phyloP scores from a whole-genome alignment of 2,888 invertebrate genomes.

The Tortricodes alternella region DNA sequence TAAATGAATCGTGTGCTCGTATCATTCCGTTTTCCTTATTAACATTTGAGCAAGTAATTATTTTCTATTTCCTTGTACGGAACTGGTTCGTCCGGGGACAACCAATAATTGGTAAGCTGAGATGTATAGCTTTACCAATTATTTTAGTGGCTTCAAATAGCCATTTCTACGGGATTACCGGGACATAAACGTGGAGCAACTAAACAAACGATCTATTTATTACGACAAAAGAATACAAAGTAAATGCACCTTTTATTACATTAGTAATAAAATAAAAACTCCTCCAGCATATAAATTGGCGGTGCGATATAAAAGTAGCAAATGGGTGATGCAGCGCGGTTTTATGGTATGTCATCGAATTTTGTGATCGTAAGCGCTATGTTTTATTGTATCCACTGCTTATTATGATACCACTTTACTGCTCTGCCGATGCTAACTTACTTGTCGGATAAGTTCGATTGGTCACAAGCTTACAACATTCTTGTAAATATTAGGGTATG shows the following conservation, averaged over 20 bases:
- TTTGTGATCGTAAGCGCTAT: constrained; percentile 55
- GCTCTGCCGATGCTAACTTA: constrained; percentile 22
- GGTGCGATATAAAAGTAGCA: constrained; percentile 51
- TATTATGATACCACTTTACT: constrained; percentile 59
- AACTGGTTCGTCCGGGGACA: background rate
- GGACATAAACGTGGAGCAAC: background rate
- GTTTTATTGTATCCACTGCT: constrained; percentile 61
- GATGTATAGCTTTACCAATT: too few relatives aligned
- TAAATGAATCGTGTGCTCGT: background rate
- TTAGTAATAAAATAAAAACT: constrained; percentile 26
- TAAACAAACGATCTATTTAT: constrained; percentile 10
- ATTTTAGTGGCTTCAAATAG: background rate
- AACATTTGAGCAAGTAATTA: background rate
- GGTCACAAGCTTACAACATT: background rate
- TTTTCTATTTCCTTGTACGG: background rate
- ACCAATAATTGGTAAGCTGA: too few relatives aligned
- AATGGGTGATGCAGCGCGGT: constrained; percentile 52
- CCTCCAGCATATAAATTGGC: constrained; percentile 57
- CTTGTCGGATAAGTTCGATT: constrained; percentile 4
- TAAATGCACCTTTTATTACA: constrained; percentile 22
- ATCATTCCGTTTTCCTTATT: constrained; percentile 4
- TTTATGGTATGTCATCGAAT: constrained; percentile 63
- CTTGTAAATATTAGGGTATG: too few relatives aligned
- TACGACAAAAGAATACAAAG: constrained; percentile 24
- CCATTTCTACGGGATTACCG: background rate